Evolutionary conservation across 2,888 invertebrate species (phyloP), one percentile per base, ranked within the genome.

Genomic region (Cecidostiba fungosa): DNA sequence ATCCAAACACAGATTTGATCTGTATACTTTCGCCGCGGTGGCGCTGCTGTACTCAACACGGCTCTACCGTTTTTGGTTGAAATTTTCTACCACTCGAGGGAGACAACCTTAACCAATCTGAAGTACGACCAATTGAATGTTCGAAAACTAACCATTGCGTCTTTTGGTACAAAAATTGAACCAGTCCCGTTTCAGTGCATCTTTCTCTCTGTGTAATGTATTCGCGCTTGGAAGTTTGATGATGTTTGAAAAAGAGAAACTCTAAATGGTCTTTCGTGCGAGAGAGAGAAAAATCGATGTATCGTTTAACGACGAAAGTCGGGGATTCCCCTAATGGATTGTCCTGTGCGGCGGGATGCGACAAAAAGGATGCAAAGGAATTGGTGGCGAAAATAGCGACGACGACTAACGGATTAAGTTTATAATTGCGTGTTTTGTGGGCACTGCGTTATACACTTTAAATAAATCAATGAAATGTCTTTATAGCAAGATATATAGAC

Each of bases 251-350:
- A 59, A 59, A 59, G n/a, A 59, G 54, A n/a, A 54, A 54, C 54
- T 54, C 26, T 66, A 26, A 66, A 66, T 14, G 10, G 66, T 62
- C 26, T 59, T 59, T 59, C 59, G 10, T 5, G 23, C 3, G 66
- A 29, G 29, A 14, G 29, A 66, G 29, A 8, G 16, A 4, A 70
- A 70, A 70, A 70, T 70, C 70, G 70, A 70, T 70, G 36, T 36
- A 14, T 29, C n/a, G 70, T 36, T 70, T 70, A 70, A 70, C 36
- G 70, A 70, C 36, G 36, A 70, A 70, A 70, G 70, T 70, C 70
- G 36, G 70, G 70, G 70, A 70, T 70, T 36, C 36, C 70, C 32
- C 32, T 66, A 66, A 66, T 66, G 66, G 66, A 66, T 66, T 66
- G 66, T 29, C 66, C 66, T 29, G 29, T 5, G 29, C 12, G 5